A percentile compares a stretch with the other conserved stretches of the same genome.
phyloP scores from a whole-genome alignment of 2,888 invertebrate genomes.

The Drosophila pegasa region DNA sequence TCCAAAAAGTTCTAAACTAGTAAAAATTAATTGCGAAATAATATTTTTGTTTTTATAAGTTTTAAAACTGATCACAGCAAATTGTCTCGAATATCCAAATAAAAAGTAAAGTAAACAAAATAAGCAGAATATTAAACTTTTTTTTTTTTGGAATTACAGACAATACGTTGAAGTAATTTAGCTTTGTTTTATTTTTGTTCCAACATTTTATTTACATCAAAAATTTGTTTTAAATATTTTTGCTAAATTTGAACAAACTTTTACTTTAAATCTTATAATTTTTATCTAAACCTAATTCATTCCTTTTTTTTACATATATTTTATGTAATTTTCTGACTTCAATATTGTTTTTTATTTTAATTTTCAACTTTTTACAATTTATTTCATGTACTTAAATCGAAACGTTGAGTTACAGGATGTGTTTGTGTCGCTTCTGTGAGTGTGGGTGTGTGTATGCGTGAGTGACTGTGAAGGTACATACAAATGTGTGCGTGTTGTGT shows the following conservation, averaged over 20 bases:
- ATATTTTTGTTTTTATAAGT: constrained; percentile 40
- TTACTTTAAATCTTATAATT: constrained; percentile 6
- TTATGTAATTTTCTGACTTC: constrained; percentile 29
- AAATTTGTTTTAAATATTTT: constrained; percentile 54
- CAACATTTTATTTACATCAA: constrained; percentile 63
- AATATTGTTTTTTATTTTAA: constrained; percentile 19
- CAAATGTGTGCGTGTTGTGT: constrained; percentile 18
- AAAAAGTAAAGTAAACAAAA: constrained; percentile 23
- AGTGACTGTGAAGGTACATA: constrained; percentile 34
- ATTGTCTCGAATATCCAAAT: constrained; percentile 69
- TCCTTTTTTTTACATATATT: constrained; percentile 32
- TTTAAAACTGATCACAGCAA: constrained; percentile 75
- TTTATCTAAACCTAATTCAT: constrained; percentile 23
- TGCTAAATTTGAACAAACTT: constrained; percentile 49
- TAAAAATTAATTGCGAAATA: constrained; percentile 35
- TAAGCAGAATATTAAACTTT: constrained; percentile 17
- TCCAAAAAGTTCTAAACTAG: constrained; percentile 30
- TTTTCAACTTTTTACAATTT: constrained; percentile 64
- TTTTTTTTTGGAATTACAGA: constrained; percentile 26
- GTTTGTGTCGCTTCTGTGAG: constrained; percentile 49
- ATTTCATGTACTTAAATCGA: constrained; percentile 59
- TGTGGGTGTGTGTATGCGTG: constrained; percentile 16
- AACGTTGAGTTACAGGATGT: constrained; percentile 38
- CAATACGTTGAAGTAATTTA: constrained; percentile 26
- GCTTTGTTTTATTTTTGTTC: constrained; percentile 16